These are phyloP conservation scores for Galeopsomyia nigrocyanea DNA, from an alignment of 2,888 invertebrate species.

Conservation along the genomic window DNA sequence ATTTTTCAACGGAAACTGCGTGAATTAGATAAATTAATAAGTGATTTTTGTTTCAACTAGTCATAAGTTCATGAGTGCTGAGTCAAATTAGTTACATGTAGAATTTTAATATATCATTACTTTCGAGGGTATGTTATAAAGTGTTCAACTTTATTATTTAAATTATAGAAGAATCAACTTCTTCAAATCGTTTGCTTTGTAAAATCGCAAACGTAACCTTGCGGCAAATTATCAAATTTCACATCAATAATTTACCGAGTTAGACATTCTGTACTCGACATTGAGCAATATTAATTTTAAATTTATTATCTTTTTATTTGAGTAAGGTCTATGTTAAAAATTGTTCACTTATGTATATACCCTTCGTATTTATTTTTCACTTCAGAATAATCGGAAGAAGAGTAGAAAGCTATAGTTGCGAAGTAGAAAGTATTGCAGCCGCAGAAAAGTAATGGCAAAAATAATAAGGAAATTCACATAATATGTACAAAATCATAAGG, in stretches of 20 bases:
- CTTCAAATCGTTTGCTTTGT: constrained; percentile 18
- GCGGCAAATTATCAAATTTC: constrained; percentile 22
- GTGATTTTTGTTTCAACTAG: too few relatives aligned
- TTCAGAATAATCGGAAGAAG: not conserved
- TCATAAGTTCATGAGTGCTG: too few relatives aligned
- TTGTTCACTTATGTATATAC: too few relatives aligned
- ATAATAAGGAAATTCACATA: not conserved
- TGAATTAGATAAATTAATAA: too few relatives aligned
- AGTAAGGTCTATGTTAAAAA: too few relatives aligned
- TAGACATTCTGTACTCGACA: not conserved
- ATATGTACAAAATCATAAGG: constrained; percentile 24
- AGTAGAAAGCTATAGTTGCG: constrained; percentile 18
- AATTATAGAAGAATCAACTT: not conserved
- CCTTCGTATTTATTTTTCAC: too few relatives aligned
- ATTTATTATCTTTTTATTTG: too few relatives aligned
- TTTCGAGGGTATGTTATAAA: not conserved
- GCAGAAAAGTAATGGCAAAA: constrained; percentile 16
- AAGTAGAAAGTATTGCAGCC: constrained; percentile 21
- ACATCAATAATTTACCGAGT: constrained; percentile 20
- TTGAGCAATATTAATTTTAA: too few relatives aligned
- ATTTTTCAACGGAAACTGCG: too few relatives aligned
- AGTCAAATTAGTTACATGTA: constrained; percentile 14
- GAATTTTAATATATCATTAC: not conserved
- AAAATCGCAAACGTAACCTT: constrained; percentile 19
- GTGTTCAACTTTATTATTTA: too few relatives aligned